These are phyloP conservation scores for Mesorhabditis sp. DNA, from an alignment of 2,888 invertebrate genomes.

Conservation along the genomic window DNA sequence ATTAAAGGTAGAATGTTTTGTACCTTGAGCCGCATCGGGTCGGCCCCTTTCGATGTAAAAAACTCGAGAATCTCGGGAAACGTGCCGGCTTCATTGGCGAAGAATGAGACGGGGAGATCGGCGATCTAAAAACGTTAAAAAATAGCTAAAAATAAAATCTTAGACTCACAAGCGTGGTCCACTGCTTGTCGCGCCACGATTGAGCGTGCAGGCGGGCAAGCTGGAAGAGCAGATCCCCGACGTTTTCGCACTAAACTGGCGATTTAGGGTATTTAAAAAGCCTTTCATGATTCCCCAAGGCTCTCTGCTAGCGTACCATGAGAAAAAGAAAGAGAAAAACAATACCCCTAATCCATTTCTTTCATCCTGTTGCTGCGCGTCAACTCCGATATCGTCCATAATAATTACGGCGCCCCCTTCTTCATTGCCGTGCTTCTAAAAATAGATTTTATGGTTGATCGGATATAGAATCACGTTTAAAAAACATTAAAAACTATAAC, in stretches of 20 bases:
- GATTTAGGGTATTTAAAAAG: constrained; percentile 2
- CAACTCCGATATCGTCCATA: constrained; percentile 50
- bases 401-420: constrained; percentile 41
- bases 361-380: constrained; percentile 34
- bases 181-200: constrained; percentile 40
- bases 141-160: constrained; percentile 5
- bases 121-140: constrained; percentile 20
- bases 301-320: no score
- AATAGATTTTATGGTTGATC: neutral
- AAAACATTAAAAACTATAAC: constrained; percentile 6
- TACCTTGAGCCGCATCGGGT: constrained; percentile 11
- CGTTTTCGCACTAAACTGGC: constrained; percentile 33
- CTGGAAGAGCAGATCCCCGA: constrained; percentile 41
- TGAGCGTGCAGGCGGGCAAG: constrained; percentile 46
- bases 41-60: constrained; percentile 34
- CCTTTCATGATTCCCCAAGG: no score
- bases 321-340: no score
- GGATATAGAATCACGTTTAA: neutral
- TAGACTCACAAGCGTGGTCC: constrained; percentile 37
- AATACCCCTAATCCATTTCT: constrained; percentile 22
- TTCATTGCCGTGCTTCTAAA: constrained; percentile 27
- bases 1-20: no score
- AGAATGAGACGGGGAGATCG: constrained; percentile 34
- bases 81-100: constrained; percentile 29
- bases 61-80: constrained; percentile 33